Base-by-base conservation (phyloP, 1,140 invertebrate species). In the Acromyrmex echinatior region DNA sequence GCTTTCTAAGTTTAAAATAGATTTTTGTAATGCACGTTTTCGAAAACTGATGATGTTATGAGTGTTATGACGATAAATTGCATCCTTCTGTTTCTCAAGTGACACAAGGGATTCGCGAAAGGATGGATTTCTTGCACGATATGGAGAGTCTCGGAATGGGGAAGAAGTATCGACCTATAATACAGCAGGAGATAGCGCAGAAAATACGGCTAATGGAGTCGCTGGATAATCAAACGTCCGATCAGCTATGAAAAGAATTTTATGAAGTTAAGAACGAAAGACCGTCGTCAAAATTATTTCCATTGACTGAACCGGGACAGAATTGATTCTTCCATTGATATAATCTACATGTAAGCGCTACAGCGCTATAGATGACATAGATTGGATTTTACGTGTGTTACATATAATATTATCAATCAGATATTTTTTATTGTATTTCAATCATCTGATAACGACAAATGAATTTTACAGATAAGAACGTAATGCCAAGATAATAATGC, bases 121-220 rank as follows among this genome's bases (percentile, higher is more conserved):
- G 96, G 82, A 94, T 96, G 31, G 93, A 96, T 77, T 96, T 96
- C 85, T 87, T 96, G 18, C 89, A 92, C 6, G 95, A 96, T 28
- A 96, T 96, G 95, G 94, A 96, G 58, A 82, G 79, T 49, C 88
- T 96, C 10, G 95, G 96, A 6, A 89, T 95, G 74, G 95, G 91
- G 14, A 96, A 96, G 71, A 95, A 95, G 60, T 96, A 96, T 91
- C 93, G 92, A 25, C 91, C 92, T 6, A 94, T 95, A 82, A 96
- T 96, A 87, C 92, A 95, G 10, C 95, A 95, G 79, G 95, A 96
- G 88, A 93, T 96, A 79, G 95, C 95, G 0, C 92, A 94, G 79
- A 96, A 96, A 91, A 91, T 96, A 80, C 90, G 94, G 35, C 80
- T 94, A 39, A 95, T 96, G 35, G 93, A 96, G 21, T 90, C 92